Conservation (phyloP, 2,888 invertebrate genomes). For the Drosophila fungiperda region DNA sequence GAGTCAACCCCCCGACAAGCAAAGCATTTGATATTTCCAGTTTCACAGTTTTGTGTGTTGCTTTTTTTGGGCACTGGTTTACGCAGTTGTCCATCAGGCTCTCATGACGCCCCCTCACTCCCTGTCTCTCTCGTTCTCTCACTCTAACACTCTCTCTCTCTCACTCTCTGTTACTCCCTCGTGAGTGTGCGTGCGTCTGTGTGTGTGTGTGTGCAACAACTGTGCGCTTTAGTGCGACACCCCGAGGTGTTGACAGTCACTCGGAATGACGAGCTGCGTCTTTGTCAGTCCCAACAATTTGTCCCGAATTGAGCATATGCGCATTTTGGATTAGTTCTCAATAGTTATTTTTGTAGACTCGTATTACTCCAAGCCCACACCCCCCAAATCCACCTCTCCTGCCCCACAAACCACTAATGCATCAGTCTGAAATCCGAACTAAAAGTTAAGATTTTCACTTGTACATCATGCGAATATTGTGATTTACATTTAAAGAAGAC, state of each 20-base stretch:
- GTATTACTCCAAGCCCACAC: constrained; percentile 25
- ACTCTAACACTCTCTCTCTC: not conserved
- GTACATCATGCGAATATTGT: not conserved
- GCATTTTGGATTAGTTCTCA: constrained; percentile 57
- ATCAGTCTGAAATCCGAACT: constrained; percentile 7
- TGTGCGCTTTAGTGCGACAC: constrained; percentile 81
- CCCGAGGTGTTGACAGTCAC: constrained; percentile 85
- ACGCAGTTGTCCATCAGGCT: constrained; percentile 55
- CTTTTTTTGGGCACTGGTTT: constrained; percentile 37
- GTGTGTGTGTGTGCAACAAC: constrained; percentile 46
- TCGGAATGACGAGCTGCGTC: constrained; percentile 79
- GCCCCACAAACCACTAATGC: constrained; percentile 1
- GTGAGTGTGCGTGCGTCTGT: not conserved
- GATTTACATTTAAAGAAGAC: not conserved
- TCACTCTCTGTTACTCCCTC: constrained; percentile 2
- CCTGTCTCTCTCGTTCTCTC: not conserved
- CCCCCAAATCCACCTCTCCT: not conserved
- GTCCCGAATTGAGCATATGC: constrained; percentile 63
- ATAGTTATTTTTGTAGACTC: constrained; percentile 42
- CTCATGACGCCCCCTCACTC: constrained; percentile 19
- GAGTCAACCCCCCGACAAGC: constrained; percentile 24
- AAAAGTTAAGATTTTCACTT: not conserved
- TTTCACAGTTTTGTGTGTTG: constrained; percentile 14
- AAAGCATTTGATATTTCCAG: constrained; percentile 47
- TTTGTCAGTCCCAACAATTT: constrained; percentile 28